Base-by-base conservation (phyloP, 92 coral and sea anemone species). In the Paramuricea clavata region DNA sequence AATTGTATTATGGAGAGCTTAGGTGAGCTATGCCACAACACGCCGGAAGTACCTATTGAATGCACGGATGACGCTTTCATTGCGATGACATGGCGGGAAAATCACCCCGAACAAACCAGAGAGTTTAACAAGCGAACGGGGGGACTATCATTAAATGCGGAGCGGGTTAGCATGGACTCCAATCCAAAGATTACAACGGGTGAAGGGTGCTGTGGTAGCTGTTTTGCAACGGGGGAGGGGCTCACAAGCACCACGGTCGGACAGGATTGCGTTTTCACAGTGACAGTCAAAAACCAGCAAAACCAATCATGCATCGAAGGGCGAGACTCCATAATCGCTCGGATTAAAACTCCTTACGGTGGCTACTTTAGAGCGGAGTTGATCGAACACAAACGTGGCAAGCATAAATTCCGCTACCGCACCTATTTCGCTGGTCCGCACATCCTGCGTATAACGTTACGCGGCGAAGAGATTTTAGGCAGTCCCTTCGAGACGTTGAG, bases 151-250 rank as follows among this genome's bases (percentile, higher is more conserved):
- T 47, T 15, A 10, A 47, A 47, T 10, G 62, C 3, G 11, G 26
- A 54, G 27, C 11, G 39, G 41, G 72, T n/a, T 16, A 12, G 72
- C 9, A 39, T 0, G 21, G 72, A 13, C 2, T 26, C 72, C 41
- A 12, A 31, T 36, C 71, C 54, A 2, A 34, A 36, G 57, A 60
- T 79, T 13, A 23, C 35, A n/a, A 30, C 84, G 35, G 84, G 84
- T 6, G 57, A 79, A n/a, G 84, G 73, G 30, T 36, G 73, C 49
- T 67, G 54, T 13, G 26, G 56, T 11, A 54, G 84, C 33, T 79
- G 84, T 61, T 79, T 79, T 39, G 84, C 84, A 6, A 79, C 84
- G 19, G 84, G 84, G n/a, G 57, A 61, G 17, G 84, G 84, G 6
- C 47, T 79, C 10, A 28, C 57, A 0, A 61, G 31, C 36, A 34